phyloP scores from a whole-genome alignment of 2,113 vertebrate genomes.

The Australoheros scitulus region DNA sequence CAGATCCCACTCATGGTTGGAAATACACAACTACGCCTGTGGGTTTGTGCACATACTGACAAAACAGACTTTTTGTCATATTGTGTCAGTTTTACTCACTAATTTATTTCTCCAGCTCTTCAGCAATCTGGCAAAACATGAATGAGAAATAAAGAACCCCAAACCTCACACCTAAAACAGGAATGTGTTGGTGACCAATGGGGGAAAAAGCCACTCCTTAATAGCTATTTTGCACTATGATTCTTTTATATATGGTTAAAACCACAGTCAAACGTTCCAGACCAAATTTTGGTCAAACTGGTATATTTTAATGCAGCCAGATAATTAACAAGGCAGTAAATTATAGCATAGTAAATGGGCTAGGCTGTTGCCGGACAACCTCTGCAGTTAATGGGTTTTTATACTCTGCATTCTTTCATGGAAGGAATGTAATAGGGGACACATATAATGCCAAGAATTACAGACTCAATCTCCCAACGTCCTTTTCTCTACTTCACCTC shows the following conservation, averaged over 20 bases:
- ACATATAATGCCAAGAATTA: conserved; percentile 53
- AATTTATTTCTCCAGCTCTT: conserved; percentile 7
- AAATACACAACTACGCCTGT: neutral
- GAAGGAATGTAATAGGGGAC: conserved; percentile 59
- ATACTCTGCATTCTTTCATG: conserved; percentile 58
- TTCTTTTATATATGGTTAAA: conserved; percentile 42
- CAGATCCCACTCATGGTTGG: neutral
- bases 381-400: conserved; percentile 53
- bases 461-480: conserved; percentile 27
- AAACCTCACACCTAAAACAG: conserved; percentile 47
- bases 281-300: conserved; percentile 56
- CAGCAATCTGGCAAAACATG: neutral
- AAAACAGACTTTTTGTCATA: neutral
- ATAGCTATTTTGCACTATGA: conserved; percentile 28
- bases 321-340: conserved; percentile 63
- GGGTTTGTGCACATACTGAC: neutral
- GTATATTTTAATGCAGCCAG: conserved; percentile 48
- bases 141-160: neutral
- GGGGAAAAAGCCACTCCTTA: neutral
- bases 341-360: conserved; percentile 51
- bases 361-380: conserved; percentile 49
- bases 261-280: conserved; percentile 35
- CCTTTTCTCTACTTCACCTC: conserved; percentile 12
- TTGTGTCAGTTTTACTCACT: conserved; percentile 19
- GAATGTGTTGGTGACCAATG: conserved; percentile 47